These are phyloP conservation scores for Phaethon lepturus DNA, from an alignment of 2,113 vertebrate species.

Conservation along the genomic window DNA sequence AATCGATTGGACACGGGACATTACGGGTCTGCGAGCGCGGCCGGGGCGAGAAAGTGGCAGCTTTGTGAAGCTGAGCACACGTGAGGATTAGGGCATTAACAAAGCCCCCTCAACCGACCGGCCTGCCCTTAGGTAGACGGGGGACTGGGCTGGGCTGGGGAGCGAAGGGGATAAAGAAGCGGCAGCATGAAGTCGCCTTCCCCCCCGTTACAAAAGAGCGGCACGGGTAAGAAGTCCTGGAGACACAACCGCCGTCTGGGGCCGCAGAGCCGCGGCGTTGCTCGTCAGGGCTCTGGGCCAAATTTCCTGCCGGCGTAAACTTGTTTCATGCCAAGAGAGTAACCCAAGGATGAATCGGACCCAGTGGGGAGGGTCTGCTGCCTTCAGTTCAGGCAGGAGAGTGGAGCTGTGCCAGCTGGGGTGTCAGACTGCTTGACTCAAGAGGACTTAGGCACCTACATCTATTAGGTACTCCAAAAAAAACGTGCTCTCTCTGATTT, in stretches of 20 bases:
- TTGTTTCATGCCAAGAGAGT: not conserved
- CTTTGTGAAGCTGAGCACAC: slow-evolving; percentile 54
- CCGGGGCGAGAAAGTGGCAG: not conserved
- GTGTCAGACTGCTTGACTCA: not conserved
- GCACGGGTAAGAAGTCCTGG: not conserved
- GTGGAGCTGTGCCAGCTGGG: not conserved
- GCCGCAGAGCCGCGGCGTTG: rapidly evolving
- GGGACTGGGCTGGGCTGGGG: not conserved
- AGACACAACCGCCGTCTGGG: not conserved
- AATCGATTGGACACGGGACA: slow-evolving; percentile 72
- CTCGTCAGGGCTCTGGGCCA: slow-evolving; percentile 16
- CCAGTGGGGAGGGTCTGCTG: not conserved
- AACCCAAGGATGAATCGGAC: not conserved
- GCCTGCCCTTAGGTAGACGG: slow-evolving; percentile 37
- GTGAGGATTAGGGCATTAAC: slow-evolving; percentile 59
- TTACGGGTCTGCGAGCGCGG: slow-evolving; percentile 2
- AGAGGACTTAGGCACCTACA: not conserved
- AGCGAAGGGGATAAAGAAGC: not conserved
- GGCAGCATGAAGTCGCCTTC: not conserved
- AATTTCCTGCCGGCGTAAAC: not conserved
- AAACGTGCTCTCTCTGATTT: not conserved
- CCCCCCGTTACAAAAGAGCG: not conserved
- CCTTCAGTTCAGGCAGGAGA: not conserved
- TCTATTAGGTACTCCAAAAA: not conserved
- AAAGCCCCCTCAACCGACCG: slow-evolving; percentile 51